phyloP scores from a whole-genome alignment of 2,888 invertebrate species.

The Drosophila paranaensis region DNA sequence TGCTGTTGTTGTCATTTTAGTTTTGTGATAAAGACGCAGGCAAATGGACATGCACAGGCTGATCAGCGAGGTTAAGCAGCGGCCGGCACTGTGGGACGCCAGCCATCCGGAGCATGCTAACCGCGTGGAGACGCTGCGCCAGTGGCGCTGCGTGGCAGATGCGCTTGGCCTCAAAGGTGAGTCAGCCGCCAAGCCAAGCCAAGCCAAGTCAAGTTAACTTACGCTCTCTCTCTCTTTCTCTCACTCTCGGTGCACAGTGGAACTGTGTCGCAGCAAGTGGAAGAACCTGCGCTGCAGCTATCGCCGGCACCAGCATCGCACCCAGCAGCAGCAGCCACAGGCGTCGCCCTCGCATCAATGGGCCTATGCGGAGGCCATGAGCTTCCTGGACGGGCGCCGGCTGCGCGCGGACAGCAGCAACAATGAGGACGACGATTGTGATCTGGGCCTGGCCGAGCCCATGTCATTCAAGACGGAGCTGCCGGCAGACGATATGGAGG shows the following conservation, averaged over 20 bases:
- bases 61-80: constrained; percentile 72
- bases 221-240: background rate
- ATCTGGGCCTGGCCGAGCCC: constrained; percentile 11
- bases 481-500: constrained; percentile 63
- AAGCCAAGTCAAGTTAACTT: background rate
- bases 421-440: constrained; percentile 58
- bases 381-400: constrained; percentile 47
- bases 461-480: constrained; percentile 58
- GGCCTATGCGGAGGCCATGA: constrained; percentile 61
- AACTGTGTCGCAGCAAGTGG: constrained; percentile 81
- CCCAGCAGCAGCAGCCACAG: constrained; percentile 26
- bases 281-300: constrained; percentile 78
- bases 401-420: constrained; percentile 45
- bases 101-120: constrained; percentile 70
- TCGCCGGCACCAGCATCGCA: constrained; percentile 50
- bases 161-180: constrained; percentile 67
- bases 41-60: constrained; percentile 76
- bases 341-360: constrained; percentile 44
- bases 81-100: constrained; percentile 78
- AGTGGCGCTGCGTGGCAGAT: constrained; percentile 71
- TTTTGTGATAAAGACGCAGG: constrained; percentile 74
- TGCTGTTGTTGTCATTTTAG: constrained; percentile 59
- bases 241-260: constrained; percentile 55
- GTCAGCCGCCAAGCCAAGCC: constrained; percentile 29
- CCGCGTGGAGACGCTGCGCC: constrained; percentile 60